These are phyloP conservation scores for Amia ocellicauda DNA, from an alignment of 2,113 vertebrate species.

Conservation along the genomic window DNA sequence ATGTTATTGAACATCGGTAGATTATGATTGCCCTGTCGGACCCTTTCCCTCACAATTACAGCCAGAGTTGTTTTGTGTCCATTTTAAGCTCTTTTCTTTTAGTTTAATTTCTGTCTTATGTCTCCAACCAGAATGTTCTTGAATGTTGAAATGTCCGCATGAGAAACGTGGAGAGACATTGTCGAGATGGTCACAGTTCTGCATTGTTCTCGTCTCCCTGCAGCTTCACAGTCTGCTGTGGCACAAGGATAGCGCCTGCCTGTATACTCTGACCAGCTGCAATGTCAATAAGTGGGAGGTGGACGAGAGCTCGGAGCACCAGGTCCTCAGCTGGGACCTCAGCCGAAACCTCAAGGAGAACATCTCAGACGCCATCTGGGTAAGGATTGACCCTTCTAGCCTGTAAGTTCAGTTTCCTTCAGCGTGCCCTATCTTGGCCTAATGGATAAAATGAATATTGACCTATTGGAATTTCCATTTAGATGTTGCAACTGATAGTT, in stretches of 20 bases:
- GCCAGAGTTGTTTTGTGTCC: neutral
- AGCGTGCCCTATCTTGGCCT: too few relatives aligned
- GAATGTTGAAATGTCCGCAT: too few relatives aligned
- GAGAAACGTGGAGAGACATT: too few relatives aligned
- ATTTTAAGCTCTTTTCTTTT: neutral
- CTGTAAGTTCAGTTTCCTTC: too few relatives aligned
- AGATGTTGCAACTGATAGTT: too few relatives aligned
- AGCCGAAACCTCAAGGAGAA: slow-evolving; percentile 72
- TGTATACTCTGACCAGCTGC: slow-evolving; percentile 81
- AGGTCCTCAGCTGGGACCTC: slow-evolving; percentile 80
- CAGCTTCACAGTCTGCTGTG: slow-evolving; percentile 85
- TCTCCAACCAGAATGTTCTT: too few relatives aligned
- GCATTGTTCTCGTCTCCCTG: neutral
- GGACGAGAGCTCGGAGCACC: slow-evolving; percentile 76
- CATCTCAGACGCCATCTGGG: slow-evolving; percentile 90
- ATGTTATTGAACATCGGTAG: too few relatives aligned
- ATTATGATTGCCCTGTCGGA: too few relatives aligned
- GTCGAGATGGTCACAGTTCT: too few relatives aligned
- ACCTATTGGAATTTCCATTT: too few relatives aligned
- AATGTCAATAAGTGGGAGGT: slow-evolving; percentile 87
- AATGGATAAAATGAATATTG: too few relatives aligned
- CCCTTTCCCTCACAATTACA: too few relatives aligned
- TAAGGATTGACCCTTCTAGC: slow-evolving; percentile 62
- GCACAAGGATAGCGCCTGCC: slow-evolving; percentile 62
- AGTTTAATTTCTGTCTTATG: fast-evolving